Evolutionary conservation across 2,113 vertebrate genomes (phyloP).

Genomic region (Pygoscelis antarcticus): DNA sequence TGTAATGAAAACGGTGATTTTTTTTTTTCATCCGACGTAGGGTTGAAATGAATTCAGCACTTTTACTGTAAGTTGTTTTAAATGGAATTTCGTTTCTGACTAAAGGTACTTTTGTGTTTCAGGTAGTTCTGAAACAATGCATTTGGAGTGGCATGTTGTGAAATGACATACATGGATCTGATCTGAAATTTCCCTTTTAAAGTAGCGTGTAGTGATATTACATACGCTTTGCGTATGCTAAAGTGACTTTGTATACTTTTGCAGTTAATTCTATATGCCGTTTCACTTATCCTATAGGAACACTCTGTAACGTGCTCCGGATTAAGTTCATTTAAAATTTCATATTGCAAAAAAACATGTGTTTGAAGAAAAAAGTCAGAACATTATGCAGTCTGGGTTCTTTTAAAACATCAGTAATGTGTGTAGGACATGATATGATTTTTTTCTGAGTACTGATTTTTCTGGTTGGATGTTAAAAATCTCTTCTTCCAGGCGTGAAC

Average conservation of each 20-base stretch:
- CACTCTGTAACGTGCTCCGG: neutral
- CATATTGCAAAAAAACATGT: neutral
- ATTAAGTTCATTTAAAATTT: neutral
- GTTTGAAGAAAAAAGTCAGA: neutral
- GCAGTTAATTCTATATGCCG: neutral
- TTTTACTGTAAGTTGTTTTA: neutral
- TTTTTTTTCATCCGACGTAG: neutral
- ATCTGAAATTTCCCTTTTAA: neutral
- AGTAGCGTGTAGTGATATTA: neutral
- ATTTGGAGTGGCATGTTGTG: neutral
- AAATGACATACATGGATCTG: neutral
- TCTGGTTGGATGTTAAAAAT: neutral
- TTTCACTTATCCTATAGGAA: neutral
- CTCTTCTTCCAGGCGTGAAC: constrained; percentile 76
- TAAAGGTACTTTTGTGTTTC: neutral
- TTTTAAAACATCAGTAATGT: neutral
- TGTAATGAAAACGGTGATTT: neutral
- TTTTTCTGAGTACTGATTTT: neutral
- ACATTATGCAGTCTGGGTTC: neutral
- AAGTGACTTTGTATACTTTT: neutral
- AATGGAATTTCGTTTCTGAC: neutral
- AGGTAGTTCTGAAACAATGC: neutral
- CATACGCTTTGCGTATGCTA: neutral
- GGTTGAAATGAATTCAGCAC: neutral
- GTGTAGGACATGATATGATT: neutral